A percentile compares a stretch with the other conserved stretches of the same genome.
These are phyloP conservation scores for Neosalanx taihuensis DNA, from an alignment of 2,797 vertebrate species.

Conservation along the genomic window DNA sequence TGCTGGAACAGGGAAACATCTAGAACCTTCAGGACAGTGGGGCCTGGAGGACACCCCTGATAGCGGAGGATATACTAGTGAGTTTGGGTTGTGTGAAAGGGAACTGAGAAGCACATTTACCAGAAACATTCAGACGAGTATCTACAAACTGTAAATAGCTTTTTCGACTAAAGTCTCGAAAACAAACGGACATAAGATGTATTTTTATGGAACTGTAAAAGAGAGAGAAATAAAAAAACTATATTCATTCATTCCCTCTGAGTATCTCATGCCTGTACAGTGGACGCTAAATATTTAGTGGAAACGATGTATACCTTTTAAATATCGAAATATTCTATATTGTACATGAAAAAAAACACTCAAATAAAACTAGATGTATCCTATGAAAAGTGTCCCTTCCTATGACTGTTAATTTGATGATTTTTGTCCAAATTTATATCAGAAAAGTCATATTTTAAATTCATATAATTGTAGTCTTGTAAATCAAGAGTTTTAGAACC, in stretches of 20 bases:
- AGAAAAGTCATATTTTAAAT: background rate
- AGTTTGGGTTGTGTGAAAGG: constrained; percentile 35
- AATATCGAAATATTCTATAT: constrained; percentile 61
- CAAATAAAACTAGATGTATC: constrained; percentile 61
- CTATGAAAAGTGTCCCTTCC: constrained; percentile 29
- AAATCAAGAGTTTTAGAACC: background rate
- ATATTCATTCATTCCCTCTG: constrained; percentile 67
- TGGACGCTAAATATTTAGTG: constrained; percentile 49
- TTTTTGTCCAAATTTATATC: background rate
- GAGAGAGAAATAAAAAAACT: constrained; percentile 43
- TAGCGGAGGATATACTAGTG: background rate
- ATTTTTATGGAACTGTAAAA: constrained; percentile 71
- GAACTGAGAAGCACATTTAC: constrained; percentile 55
- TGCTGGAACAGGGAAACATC: too few species aligned
- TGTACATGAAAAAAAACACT: constrained; percentile 65
- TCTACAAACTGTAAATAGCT: constrained; percentile 67
- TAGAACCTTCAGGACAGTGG: too few species aligned
- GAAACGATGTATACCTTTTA: constrained; percentile 55
- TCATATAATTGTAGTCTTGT: background rate
- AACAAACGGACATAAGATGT: constrained; percentile 52
- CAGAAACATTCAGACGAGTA: constrained; percentile 43
- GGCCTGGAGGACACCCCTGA: too few species aligned
- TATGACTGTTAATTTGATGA: background rate
- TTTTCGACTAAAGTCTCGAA: constrained; percentile 51
- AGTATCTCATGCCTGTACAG: constrained; percentile 54